A percentile compares a stretch with the other conserved stretches of the same genome.
Conservation (phyloP, 2,113 vertebrate genomes). For the Bagarius yarrelli region DNA sequence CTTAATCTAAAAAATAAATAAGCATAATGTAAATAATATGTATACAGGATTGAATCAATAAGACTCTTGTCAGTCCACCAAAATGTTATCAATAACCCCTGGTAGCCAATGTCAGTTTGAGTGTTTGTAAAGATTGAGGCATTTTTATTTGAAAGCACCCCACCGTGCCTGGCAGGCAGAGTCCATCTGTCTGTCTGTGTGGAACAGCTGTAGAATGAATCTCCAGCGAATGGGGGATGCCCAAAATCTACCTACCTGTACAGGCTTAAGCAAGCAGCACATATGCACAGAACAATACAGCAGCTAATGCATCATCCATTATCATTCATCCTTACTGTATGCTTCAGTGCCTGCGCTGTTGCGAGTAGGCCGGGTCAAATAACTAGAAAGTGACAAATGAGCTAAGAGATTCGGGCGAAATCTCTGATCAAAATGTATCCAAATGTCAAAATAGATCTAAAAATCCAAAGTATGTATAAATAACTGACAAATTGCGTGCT, state of each 20-base stretch:
- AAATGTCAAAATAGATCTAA: background rate
- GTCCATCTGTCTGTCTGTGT: conserved; percentile 32
- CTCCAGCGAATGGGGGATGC: conserved; percentile 1
- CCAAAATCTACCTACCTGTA: conserved; percentile 17
- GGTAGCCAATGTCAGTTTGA: background rate
- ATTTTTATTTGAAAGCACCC: conserved; percentile 17
- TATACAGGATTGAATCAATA: background rate
- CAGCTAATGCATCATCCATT: conserved; percentile 33
- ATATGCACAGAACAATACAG: conserved; percentile 22
- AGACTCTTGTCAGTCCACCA: conserved; percentile 18
- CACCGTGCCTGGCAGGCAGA: conserved; percentile 16
- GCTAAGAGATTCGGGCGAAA: conserved; percentile 28
- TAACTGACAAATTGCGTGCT: background rate
- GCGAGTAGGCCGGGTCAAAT: conserved; percentile 26
- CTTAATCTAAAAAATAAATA: too few species aligned
- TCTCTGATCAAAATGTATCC: background rate
- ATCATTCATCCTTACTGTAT: conserved; percentile 24
- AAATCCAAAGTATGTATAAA: conserved; percentile 8
- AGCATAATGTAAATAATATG: too few species aligned
- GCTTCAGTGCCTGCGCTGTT: conserved; percentile 36
- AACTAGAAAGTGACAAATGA: conserved; percentile 35
- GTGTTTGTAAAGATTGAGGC: conserved; percentile 12
- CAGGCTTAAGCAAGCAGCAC: conserved; percentile 29
- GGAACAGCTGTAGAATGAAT: conserved; percentile 25
- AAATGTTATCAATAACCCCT: conserved; percentile 13